Conservation (phyloP, 1,140 invertebrate species). For the Drosophila simulans region DNA sequence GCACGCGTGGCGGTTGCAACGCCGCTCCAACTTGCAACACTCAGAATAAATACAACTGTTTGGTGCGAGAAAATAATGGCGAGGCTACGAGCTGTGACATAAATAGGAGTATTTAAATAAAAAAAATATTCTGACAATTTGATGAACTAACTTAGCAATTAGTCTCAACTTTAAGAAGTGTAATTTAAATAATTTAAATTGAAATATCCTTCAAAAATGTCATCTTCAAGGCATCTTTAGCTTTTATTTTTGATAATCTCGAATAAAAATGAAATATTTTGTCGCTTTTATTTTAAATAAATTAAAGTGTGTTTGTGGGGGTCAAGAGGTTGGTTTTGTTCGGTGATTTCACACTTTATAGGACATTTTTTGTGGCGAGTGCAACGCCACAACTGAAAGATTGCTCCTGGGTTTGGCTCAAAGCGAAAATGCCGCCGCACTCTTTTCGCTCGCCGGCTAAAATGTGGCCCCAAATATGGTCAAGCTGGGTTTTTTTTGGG, state of each 20-base stretch:
- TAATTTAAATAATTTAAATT: too few relatives aligned
- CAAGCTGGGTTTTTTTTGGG: constrained; percentile 22
- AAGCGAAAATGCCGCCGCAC: constrained; percentile 70
- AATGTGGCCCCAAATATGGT: constrained; percentile 64
- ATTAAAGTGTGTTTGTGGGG: neutral
- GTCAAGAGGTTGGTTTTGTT: neutral
- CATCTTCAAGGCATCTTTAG: too few relatives aligned
- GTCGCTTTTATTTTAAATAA: neutral
- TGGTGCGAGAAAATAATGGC: too few relatives aligned
- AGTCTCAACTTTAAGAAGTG: too few relatives aligned
- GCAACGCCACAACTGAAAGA: constrained; percentile 19
- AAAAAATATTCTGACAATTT: too few relatives aligned
- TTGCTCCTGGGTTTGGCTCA: constrained; percentile 52
- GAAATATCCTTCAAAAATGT: too few relatives aligned
- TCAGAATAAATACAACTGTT: neutral
- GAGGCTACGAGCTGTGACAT: too few relatives aligned
- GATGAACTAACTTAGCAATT: too few relatives aligned
- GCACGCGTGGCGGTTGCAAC: constrained; percentile 63
- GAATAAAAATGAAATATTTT: too few relatives aligned
- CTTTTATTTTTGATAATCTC: too few relatives aligned
- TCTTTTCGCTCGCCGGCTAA: constrained; percentile 41
- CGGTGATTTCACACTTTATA: neutral
- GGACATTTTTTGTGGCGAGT: constrained; percentile 7
- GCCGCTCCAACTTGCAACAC: constrained; percentile 9
- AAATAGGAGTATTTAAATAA: too few relatives aligned